Evolutionary conservation across 2,113 vertebrate species (phyloP).

Genomic region (Strix aluco): DNA sequence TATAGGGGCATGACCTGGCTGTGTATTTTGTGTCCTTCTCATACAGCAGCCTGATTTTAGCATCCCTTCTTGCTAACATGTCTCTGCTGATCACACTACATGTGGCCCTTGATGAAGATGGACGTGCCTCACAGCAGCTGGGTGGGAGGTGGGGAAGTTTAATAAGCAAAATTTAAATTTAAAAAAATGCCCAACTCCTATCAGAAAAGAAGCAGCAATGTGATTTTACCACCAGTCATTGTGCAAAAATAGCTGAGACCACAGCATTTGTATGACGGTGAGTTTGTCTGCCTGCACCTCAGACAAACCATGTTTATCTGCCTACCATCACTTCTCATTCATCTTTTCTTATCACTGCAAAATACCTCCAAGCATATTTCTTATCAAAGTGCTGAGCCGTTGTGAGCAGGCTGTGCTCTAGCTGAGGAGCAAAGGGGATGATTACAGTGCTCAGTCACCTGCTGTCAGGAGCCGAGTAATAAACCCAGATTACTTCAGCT

Average conservation of each 20-base stretch:
- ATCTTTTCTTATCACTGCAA: background rate
- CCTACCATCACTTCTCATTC: background rate
- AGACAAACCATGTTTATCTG: background rate
- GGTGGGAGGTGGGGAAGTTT: background rate
- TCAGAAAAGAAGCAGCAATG: background rate
- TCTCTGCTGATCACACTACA: background rate
- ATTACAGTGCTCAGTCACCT: background rate
- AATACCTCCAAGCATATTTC: background rate
- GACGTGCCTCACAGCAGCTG: background rate
- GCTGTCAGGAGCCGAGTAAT: background rate
- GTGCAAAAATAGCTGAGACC: background rate
- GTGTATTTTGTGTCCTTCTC: background rate
- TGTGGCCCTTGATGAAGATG: background rate
- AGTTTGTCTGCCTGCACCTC: background rate
- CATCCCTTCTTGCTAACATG: background rate
- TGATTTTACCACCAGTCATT: background rate
- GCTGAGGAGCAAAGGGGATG: background rate
- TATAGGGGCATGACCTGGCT: background rate
- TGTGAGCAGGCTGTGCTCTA: background rate
- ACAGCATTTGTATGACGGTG: background rate
- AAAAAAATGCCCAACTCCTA: background rate
- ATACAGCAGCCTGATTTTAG: background rate
- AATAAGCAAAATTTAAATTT: background rate
- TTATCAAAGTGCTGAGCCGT: background rate
- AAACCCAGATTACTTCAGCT: background rate